Evolutionary conservation across 2,797 vertebrate genomes (phyloP).

Genomic region (Brachymystax lenok): DNA sequence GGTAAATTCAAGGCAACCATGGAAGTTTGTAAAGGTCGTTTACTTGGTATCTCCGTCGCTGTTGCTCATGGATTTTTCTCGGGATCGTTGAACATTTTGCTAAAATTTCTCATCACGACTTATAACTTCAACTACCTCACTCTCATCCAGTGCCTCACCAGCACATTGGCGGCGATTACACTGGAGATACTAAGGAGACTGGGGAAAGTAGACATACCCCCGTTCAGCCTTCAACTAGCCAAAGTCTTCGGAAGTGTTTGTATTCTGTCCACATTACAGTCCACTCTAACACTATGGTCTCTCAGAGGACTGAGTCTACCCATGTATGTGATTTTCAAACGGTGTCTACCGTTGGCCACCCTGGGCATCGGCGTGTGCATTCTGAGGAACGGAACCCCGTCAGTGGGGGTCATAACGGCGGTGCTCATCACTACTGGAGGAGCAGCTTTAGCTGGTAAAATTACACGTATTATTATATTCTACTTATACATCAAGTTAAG

Average conservation of each 20-base stretch:
- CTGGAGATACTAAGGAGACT: conserved; percentile 86
- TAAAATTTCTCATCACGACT: conserved; percentile 91
- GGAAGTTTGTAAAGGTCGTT: conserved; percentile 82
- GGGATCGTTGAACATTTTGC: conserved; percentile 92
- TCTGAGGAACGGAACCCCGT: conserved; percentile 88
- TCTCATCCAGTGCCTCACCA: conserved; percentile 91
- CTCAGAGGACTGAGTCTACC: conserved; percentile 94
- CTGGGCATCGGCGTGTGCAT: conserved; percentile 89
- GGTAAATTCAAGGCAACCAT: conserved; percentile 57
- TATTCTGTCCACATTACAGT: conserved; percentile 90
- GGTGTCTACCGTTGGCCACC: conserved; percentile 93
- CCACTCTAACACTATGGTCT: conserved; percentile 93
- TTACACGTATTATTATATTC: no score
- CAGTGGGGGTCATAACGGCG: conserved; percentile 84
- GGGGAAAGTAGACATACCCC: conserved; percentile 84
- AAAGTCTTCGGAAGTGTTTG: conserved; percentile 88
- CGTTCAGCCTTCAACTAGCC: conserved; percentile 85
- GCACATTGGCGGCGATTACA: conserved; percentile 84
- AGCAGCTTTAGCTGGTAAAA: conserved; percentile 88
- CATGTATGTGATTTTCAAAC: conserved; percentile 98
- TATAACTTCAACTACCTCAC: conserved; percentile 91
- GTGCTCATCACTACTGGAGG: conserved; percentile 93
- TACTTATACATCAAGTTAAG: no score
- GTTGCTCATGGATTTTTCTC: conserved; percentile 94
- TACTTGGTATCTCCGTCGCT: conserved; percentile 88